These are phyloP conservation scores for Neomorphus geoffroyi DNA, from an alignment of 2,797 vertebrate genomes.

Conservation along the genomic window DNA sequence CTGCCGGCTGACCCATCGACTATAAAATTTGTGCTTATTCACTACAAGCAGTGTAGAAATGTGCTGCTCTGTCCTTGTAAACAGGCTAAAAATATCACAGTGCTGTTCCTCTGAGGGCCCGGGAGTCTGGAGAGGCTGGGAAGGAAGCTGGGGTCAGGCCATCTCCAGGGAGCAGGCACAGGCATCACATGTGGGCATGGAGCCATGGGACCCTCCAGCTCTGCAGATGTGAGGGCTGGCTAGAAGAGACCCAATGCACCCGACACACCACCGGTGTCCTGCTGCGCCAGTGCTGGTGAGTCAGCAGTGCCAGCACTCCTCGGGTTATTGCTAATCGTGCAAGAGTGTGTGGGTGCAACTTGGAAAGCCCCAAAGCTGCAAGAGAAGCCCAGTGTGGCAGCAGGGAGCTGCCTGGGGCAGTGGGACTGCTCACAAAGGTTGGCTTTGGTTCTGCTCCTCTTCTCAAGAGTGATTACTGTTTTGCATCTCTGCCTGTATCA, in stretches of 20 bases:
- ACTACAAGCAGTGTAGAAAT: not conserved
- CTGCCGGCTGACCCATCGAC: not conserved
- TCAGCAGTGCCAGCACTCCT: not conserved
- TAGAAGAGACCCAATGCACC: rapidly evolving
- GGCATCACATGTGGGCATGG: not conserved
- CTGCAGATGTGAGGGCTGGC: not conserved
- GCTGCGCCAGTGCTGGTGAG: rapidly evolving
- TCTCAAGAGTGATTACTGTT: not conserved
- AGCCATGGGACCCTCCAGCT: not conserved
- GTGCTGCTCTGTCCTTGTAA: slow-evolving; percentile 20
- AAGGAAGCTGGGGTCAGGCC: slow-evolving; percentile 12
- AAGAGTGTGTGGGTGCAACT: rapidly evolving
- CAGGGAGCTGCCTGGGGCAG: not conserved
- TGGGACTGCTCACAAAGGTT: not conserved
- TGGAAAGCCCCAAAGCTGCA: not conserved
- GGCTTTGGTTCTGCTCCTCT: not conserved
- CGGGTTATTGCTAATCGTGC: not conserved
- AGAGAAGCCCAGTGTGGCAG: not conserved
- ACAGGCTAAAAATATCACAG: slow-evolving; percentile 53
- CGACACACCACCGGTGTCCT: not conserved
- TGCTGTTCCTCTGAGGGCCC: not conserved
- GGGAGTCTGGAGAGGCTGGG: slow-evolving; percentile 30
- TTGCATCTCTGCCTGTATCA: not conserved
- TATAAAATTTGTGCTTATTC: not conserved
- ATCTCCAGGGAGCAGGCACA: not conserved